phyloP scores from a whole-genome alignment of 2,113 vertebrate species.

The Dasyornis broadbenti region DNA sequence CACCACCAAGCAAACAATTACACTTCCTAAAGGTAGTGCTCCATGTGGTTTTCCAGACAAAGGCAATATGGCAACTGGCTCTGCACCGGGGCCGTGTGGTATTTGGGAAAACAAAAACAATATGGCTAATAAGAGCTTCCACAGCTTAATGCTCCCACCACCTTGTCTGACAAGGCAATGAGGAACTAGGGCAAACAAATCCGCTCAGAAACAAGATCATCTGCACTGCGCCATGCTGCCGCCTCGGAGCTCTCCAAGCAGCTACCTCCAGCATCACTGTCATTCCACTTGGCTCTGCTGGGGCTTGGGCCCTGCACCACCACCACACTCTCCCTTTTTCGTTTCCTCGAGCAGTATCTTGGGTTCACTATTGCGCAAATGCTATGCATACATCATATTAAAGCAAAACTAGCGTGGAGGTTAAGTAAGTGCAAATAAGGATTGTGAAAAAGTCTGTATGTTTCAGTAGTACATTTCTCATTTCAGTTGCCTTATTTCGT shows the following conservation, averaged over 20 bases:
- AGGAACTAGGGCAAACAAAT: neutral
- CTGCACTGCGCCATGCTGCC: too few relatives aligned
- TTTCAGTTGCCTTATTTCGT: neutral
- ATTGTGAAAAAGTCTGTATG: neutral
- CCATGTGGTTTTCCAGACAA: neutral
- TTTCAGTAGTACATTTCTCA: neutral
- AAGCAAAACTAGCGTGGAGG: neutral
- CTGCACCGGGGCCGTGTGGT: rapidly evolving
- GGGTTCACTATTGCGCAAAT: too few relatives aligned
- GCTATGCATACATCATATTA: neutral
- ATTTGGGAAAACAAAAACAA: neutral
- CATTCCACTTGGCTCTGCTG: too few relatives aligned
- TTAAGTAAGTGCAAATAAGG: neutral
- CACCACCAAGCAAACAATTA: neutral
- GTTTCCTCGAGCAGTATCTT: too few relatives aligned
- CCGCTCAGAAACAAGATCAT: neutral
- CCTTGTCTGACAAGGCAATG: neutral
- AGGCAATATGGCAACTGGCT: neutral
- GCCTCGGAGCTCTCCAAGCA: too few relatives aligned
- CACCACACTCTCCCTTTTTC: too few relatives aligned
- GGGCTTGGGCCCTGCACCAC: too few relatives aligned
- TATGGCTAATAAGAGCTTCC: neutral
- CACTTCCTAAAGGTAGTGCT: neutral
- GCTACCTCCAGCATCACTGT: too few relatives aligned
- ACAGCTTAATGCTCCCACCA: neutral